Conservation (phyloP, 2,888 invertebrate genomes). For the Desoria tigrina region DNA sequence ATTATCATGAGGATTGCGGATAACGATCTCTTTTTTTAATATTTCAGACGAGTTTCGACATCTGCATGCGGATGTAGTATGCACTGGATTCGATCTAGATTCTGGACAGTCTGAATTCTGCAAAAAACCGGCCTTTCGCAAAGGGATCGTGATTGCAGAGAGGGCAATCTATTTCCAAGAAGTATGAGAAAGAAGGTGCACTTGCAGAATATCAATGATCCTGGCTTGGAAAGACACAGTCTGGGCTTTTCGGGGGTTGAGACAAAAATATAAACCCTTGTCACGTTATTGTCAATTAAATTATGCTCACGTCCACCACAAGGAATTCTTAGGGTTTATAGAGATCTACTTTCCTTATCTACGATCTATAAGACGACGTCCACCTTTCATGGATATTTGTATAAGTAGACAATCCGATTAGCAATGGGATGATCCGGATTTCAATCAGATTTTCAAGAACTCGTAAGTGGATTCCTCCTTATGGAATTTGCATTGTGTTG, state of each 20-base stretch:
- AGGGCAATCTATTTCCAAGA: no score
- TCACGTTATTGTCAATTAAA: constrained; percentile 46
- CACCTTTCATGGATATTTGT: background rate
- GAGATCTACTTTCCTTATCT: background rate
- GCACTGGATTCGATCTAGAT: no score
- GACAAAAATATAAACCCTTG: constrained; percentile 32
- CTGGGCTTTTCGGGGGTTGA: constrained; percentile 1
- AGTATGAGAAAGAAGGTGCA: constrained; percentile 3
- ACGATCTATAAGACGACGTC: background rate
- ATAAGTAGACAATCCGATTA: constrained; percentile 6
- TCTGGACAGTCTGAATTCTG: no score
- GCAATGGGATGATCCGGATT: background rate
- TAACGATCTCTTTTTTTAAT: no score
- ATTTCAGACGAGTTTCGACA: no score
- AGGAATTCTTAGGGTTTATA: constrained; percentile 19
- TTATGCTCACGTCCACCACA: constrained; percentile 40
- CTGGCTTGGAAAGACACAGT: background rate
- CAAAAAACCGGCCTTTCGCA: no score
- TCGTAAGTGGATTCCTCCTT: background rate
- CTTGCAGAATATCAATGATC: constrained; percentile 17
- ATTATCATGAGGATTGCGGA: no score
- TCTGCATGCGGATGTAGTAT: no score
- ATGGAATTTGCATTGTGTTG: background rate
- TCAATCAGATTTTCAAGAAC: background rate
- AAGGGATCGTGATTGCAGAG: no score